Evolutionary conservation across 1,140 invertebrate species (phyloP).

Genomic region (Drosophila willistoni): DNA sequence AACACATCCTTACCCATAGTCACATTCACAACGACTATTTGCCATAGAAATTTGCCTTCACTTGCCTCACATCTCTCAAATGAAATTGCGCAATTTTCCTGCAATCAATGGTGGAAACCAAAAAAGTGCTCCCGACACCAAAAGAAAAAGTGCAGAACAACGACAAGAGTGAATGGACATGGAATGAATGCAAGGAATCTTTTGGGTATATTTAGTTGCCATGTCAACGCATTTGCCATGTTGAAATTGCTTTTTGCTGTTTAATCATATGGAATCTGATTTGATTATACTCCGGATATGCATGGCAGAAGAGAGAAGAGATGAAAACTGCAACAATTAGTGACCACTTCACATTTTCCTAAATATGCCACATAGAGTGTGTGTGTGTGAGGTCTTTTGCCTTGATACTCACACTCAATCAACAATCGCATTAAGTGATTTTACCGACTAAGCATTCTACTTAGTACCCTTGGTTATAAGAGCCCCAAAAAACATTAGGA

Average conservation of each 20-base stretch:
- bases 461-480: slow-evolving; percentile 52
- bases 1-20: slow-evolving; percentile 1
- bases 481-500: slow-evolving; percentile 62
- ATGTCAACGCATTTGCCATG: slow-evolving; percentile 43
- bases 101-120: slow-evolving; percentile 76
- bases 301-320: slow-evolving; percentile 22
- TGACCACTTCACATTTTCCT: slow-evolving; percentile 15
- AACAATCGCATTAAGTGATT: slow-evolving; percentile 76
- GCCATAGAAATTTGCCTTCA: slow-evolving; percentile 16
- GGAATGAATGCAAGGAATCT: slow-evolving; percentile 29
- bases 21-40: neutral
- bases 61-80: slow-evolving; percentile 61
- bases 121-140: slow-evolving; percentile 63
- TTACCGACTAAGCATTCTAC: slow-evolving; percentile 55
- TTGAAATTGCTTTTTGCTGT: slow-evolving; percentile 65
- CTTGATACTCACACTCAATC: slow-evolving; percentile 2
- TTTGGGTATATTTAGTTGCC: slow-evolving; percentile 44
- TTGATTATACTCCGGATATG: slow-evolving; percentile 64
- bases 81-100: slow-evolving; percentile 75
- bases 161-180: slow-evolving; percentile 22
- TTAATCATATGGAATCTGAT: slow-evolving; percentile 80
- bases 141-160: slow-evolving; percentile 20
- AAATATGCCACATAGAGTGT: neutral
- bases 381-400: neutral
- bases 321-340: slow-evolving; percentile 57